Evolutionary conservation across 2,113 vertebrate species (phyloP), one percentile per base, ranked within the genome.

Genomic region (Platysteira castanea): DNA sequence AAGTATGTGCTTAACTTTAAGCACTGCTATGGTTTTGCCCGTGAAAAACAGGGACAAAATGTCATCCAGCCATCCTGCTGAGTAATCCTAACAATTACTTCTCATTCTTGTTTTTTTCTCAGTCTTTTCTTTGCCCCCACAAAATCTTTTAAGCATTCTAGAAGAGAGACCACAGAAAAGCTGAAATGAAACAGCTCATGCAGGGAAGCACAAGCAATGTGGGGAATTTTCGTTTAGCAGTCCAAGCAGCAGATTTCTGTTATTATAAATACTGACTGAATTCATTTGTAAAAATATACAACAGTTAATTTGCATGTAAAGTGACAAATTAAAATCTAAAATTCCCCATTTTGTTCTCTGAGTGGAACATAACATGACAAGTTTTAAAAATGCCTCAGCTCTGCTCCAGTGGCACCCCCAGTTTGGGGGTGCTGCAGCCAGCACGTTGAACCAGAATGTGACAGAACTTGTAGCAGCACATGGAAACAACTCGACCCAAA

Each of bases 261-360:
- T 86, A 77, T 90, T 92, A 84, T 71, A 90, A 95, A 82, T 54
- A 64, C 88, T 41, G 64, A 44, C 85, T 96, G 94, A 89, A 93
- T 84, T 78, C 93, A 87, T 57, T 93, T 78, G 85, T 87, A 88
- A 78, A 87, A 93, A 90, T 71, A 92, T 19, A 63, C 91, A 95
- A 74, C 24, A 33, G 57, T 89, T 86, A 94, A 90, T 95, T 95
- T 96, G 78, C 52, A 93, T 96, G 68, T 74, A 90, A 94, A 96
- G 76, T 71, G 85, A 80, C 60, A 84, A 91, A 96, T 88, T 94
- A 88, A 96, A 95, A 64, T 60, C 76, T 49, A 39, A 89, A 94
- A 89, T 84, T 39, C 73, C 56, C 79, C 3, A 1, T 65, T 94
- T 92, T 86, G 47, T 60, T 90, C 92, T 84, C 64, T 53, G 80